Evolutionary conservation across 2,113 vertebrate species (phyloP), one percentile per base, ranked within the genome.

Genomic region (Tyrannus savana): DNA sequence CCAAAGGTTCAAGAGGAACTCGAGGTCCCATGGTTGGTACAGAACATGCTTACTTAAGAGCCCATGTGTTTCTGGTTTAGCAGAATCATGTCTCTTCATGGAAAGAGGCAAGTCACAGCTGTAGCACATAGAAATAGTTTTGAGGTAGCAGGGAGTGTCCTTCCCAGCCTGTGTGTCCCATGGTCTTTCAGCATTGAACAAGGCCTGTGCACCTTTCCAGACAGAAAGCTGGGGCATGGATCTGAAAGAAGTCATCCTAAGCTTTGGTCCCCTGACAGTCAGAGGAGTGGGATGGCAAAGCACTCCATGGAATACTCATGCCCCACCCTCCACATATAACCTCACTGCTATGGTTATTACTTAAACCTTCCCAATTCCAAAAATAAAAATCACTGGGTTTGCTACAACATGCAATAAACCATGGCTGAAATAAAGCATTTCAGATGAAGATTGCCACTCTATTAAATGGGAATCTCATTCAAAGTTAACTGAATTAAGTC

Each of bases 1-100:
- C 98, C 46, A 99, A 99, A 97, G 99, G 99, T 60, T 96, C 98
- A 97, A 98, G 99, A 94, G 99, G 99, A 98, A 99, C 99, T 72
- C 98, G 98, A 98, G 99, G 99, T 89, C 87, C 98, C 60, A 68
- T 97, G 97, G 99, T 99, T 87, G 89, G 99, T 99, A 97, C 19
- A 82, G 60, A 85, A 33, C 64, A 69, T 74, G 68, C 18, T 96
- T 95, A 77, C 49, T 79, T 92, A 87, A 94, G 92, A 77, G 75
- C 33, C 81, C 16, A 14, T 52, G 14, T 90, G 28, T 81, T 90
- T 95, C 67, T 80, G 80, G 56, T 90, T 87, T 80, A 74, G 63
- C 58, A 80, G 56, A 69, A 69, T 63, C 1, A 0, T 28, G 8
- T 72, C 21, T 66, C 74, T 85, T 23, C 17, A 17, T 7, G 16